phyloP scores from a whole-genome alignment of 2,113 vertebrate genomes.

The Brienomyrus longianalis region DNA sequence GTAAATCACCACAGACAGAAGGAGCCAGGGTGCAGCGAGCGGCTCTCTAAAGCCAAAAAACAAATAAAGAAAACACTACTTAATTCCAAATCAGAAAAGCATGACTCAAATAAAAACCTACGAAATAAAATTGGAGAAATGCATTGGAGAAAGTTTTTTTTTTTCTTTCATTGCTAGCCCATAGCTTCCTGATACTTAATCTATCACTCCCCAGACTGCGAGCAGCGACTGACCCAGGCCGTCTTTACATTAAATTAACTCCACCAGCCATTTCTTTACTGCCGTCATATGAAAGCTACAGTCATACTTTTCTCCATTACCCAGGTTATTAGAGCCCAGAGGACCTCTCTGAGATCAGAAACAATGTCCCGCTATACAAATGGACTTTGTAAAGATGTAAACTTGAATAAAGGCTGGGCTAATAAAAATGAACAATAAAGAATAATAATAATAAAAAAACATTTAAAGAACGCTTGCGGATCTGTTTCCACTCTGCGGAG shows the following conservation, averaged over 20 bases:
- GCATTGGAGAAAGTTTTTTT: constrained; percentile 34
- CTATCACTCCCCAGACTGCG: constrained; percentile 50
- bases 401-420: background rate
- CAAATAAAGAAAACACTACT: background rate
- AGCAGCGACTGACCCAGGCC: constrained; percentile 43
- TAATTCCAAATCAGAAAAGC: constrained; percentile 32
- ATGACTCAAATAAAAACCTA: background rate
- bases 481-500: background rate
- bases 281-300: constrained; percentile 45
- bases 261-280: constrained; percentile 56
- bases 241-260: constrained; percentile 53
- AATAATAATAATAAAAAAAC: background rate
- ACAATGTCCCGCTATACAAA: background rate
- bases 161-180: constrained; percentile 30
- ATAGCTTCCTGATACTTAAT: constrained; percentile 52
- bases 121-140: constrained; percentile 25
- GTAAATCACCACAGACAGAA: constrained; percentile 42
- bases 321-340: constrained; percentile 44
- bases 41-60: constrained; percentile 17
- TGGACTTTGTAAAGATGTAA: background rate
- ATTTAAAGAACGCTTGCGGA: background rate
- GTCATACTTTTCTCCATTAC: constrained; percentile 48
- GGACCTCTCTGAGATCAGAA: constrained; percentile 33
- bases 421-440: background rate
- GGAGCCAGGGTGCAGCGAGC: constrained; percentile 12